Evolutionary conservation across 2,113 vertebrate species (phyloP), one percentile per base, ranked within the genome.

Genomic region (Pachycephala philippinensis): DNA sequence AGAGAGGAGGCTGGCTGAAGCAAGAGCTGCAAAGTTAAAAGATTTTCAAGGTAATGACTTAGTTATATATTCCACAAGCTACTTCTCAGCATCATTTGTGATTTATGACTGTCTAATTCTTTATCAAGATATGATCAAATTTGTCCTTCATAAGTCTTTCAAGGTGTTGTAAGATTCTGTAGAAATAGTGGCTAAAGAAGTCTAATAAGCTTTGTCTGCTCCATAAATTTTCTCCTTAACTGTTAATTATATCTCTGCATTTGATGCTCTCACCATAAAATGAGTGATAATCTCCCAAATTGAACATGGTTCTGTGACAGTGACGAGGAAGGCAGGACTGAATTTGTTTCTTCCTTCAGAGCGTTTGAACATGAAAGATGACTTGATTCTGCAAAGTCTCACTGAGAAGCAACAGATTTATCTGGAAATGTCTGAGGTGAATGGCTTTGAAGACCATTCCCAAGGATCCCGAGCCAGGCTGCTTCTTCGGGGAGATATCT

Each of bases 321-420:
- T 6, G 15, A 64, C 27, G 8, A 66, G 65, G 56, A 50, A 78
- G 65, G 37, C 60, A 64, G 49, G 59, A 52, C 86, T 89, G 84
- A 80, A 30, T 90, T 88, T 85, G 42, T 95, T 59, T 33, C 57
- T 53, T 13, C 47, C 71, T 83, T 45, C 70, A 99, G 99, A 99
- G 7, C 98, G 98, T 17, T 97, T 99, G 88, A 98, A 89, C 50
- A 39, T 92, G 90, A 99, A 99, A 89, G 99, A 99, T 63, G 92
- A 98, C 3, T 97, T 98, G 95, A 99, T 99, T 4, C 20, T 94
- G 4, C 98, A 99, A 86, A 98, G 97, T 45, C 98, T 99, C 2
- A 92, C 74, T 4, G 99, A 99, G 96, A 99, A 99, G 97, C 98
- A 99, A 37, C 99, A 99, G 96, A 98, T 99, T 92, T 99, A 99